Percentiles rank a stretch among this genome's conserved stretches.
Conservation (phyloP, 2,888 invertebrate genomes). For the Coenonympha arcania region DNA sequence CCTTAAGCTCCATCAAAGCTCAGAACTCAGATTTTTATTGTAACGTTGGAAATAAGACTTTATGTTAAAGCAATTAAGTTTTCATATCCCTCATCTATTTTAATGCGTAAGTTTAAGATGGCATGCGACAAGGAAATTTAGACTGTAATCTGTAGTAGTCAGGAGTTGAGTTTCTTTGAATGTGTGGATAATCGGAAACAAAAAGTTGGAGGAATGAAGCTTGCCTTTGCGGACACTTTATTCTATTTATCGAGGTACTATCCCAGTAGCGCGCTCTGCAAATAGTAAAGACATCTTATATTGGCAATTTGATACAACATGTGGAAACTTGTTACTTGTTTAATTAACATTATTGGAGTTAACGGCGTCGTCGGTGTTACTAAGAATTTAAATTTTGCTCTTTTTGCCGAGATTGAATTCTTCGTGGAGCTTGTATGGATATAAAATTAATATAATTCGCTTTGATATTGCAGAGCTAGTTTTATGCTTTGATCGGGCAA, state of each 20-base stretch:
- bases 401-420: conserved; percentile 7
- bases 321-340: conserved; percentile 16
- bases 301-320: conserved; percentile 31
- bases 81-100: conserved; percentile 25
- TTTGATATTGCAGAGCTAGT: conserved; percentile 5
- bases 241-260: conserved; percentile 41
- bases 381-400: conserved; percentile 13
- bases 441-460: conserved; percentile 15
- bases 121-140: conserved; percentile 14
- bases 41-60: conserved; percentile 16
- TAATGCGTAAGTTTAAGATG: conserved; percentile 20
- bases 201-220: conserved; percentile 47
- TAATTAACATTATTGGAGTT: conserved; percentile 24
- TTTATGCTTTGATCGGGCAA: not conserved
- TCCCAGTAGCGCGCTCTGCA: conserved; percentile 35
- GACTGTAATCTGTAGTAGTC: conserved; percentile 18
- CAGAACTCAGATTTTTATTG: not conserved
- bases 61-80: conserved; percentile 25
- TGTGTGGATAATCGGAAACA: conserved; percentile 26
- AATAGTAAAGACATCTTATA: conserved; percentile 33
- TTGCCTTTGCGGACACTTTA: conserved; percentile 44
- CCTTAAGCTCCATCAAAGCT: conserved; percentile 20
- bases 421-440: conserved; percentile 5
- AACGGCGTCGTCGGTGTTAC: conserved; percentile 16
- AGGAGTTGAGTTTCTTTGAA: conserved; percentile 24